Percentiles rank a stretch among this genome's conserved stretches.
Conservation (phyloP, 1,140 invertebrate species). For the Atta cephalotes region DNA sequence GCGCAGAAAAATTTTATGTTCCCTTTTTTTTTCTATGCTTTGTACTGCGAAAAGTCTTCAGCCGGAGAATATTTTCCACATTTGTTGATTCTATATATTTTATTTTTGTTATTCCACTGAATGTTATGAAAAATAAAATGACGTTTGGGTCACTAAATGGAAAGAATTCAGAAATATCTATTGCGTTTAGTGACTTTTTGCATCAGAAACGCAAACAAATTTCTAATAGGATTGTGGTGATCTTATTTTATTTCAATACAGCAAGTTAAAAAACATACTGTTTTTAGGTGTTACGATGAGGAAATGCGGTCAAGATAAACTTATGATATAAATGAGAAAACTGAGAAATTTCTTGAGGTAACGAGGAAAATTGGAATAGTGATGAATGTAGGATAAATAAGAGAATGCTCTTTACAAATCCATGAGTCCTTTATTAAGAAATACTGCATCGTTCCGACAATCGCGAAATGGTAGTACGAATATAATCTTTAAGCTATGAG, state of each 20-base stretch:
- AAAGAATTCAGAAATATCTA: neutral
- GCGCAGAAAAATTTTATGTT: neutral
- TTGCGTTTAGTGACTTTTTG: neutral
- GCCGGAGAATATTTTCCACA: too few relatives aligned
- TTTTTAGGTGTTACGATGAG: neutral
- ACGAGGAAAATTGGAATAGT: neutral
- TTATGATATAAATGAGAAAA: slow-evolving; percentile 8
- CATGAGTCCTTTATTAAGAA: slow-evolving; percentile 80
- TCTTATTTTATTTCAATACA: neutral
- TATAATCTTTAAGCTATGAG: slow-evolving; percentile 75
- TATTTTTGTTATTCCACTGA: too few relatives aligned
- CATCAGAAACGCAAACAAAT: neutral
- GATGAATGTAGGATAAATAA: slow-evolving; percentile 30
- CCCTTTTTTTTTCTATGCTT: neutral
- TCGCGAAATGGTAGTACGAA: slow-evolving; percentile 78
- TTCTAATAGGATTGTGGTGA: neutral
- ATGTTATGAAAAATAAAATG: too few relatives aligned
- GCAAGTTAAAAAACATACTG: neutral
- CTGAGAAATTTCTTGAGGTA: neutral
- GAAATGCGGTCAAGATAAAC: neutral
- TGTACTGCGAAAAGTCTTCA: neutral
- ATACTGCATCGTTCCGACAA: slow-evolving; percentile 78
- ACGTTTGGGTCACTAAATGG: too few relatives aligned
- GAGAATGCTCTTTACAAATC: slow-evolving; percentile 69
- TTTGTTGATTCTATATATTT: too few relatives aligned